phyloP scores from a whole-genome alignment of 2,797 vertebrate genomes.

The Furcifer pardalis region DNA sequence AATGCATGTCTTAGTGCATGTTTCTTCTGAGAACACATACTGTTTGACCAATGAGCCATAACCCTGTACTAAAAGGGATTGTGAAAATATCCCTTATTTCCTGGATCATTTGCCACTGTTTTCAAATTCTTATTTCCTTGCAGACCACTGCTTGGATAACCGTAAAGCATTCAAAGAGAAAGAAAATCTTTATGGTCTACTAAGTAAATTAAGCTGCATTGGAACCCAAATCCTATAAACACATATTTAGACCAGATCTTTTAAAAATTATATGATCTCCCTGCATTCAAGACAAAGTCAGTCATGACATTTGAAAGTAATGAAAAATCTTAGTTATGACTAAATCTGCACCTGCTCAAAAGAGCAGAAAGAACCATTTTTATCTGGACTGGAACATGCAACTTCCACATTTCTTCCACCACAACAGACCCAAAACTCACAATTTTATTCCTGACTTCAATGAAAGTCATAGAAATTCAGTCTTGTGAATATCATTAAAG shows the following conservation, averaged over 20 bases:
- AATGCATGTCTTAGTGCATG: constrained; percentile 38
- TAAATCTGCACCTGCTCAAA: constrained; percentile 4
- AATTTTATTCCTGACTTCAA: not conserved
- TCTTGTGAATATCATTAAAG: not conserved
- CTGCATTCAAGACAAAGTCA: not conserved
- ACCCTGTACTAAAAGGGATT: constrained; percentile 56
- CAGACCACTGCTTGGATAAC: constrained; percentile 65
- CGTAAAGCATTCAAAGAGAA: constrained; percentile 63
- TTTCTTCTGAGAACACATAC: constrained; percentile 54
- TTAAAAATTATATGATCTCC: not conserved
- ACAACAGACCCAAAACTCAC: not conserved
- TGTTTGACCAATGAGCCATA: constrained; percentile 56
- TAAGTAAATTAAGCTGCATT: constrained; percentile 60
- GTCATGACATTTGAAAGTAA: not conserved
- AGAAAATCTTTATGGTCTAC: constrained; percentile 52
- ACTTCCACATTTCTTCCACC: too few relatives aligned
- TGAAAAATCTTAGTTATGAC: not conserved
- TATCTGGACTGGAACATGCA: not conserved
- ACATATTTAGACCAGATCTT: constrained; percentile 13
- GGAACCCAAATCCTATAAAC: constrained; percentile 46
- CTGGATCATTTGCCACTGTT: constrained; percentile 65
- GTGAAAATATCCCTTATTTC: constrained; percentile 69
- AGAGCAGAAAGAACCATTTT: not conserved
- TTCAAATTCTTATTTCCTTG: constrained; percentile 64
- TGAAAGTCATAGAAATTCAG: not conserved